Base-by-base conservation (phyloP, 2,888 invertebrate species). In the Dexiosoma caninum region DNA sequence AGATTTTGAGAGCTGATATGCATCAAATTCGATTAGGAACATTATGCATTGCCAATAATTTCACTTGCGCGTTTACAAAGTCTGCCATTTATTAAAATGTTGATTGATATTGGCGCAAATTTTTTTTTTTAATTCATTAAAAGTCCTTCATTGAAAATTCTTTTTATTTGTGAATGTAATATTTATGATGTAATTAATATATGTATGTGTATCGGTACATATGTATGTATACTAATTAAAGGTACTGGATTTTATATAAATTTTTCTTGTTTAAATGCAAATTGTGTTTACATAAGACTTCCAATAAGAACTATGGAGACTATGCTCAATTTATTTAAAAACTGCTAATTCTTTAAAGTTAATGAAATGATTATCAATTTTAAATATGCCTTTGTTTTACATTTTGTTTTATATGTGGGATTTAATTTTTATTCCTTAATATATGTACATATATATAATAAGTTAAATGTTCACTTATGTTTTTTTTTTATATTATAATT, bases 401-500 rank as follows among this genome's bases (percentile, higher is more conserved):
- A n/a, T 53, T 27, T 70, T 49, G 23, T 66, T 69, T 51, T 60
- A 53, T 74, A 53, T 70, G 42, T 71, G 57, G 77, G 64, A 40
- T 70, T 78, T 64, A 30, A 40, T 69, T 70, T 51, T 51, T 60
- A 30, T 62, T 60, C 60, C 23, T 70, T 51, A 49, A 49, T 30
- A 21, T 35, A 32, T 16, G 6, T 3, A 6, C 6, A 32, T 16
- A 27, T 3, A 6, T 27, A 51, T 51, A 23, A 27, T 78, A 70
- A 64, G 49, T 57, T 62, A 42, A 27, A n/a, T n/a, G n/a, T n/a
- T 46, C 55, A 49, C 14, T 35, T n/a, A 60, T 55, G 64, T 78
- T 46, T 60, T 35, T 51, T 75, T 51, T 78, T 27, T 51, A 76
- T 66, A 77, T n/a, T 69, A 87, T 88, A 88, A 87, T 88, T 88